Percentiles rank a stretch among this genome's conserved stretches.
Conservation (phyloP, 2,113 vertebrate species). For the Anolis carolinensis region DNA sequence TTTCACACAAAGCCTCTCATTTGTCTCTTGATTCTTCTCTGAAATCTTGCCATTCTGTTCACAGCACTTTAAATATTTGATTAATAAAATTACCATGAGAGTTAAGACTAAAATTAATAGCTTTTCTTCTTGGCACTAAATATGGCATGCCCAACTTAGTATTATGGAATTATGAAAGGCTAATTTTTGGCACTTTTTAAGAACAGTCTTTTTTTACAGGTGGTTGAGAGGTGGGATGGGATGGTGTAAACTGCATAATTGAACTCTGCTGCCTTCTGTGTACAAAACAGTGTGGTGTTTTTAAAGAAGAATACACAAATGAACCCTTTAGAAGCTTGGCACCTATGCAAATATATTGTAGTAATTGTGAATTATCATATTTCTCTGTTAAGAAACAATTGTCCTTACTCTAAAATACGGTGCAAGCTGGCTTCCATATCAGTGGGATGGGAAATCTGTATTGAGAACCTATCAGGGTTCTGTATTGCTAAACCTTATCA, state of each 20-base stretch:
- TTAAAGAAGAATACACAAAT: neutral
- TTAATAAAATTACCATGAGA: neutral
- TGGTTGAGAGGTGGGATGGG: neutral
- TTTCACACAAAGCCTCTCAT: neutral
- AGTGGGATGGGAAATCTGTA: too few relatives aligned
- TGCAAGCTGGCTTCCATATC: too few relatives aligned
- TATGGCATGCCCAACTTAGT: neutral
- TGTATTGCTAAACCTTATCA: too few relatives aligned
- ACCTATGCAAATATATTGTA: neutral
- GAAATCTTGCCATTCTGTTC: neutral
- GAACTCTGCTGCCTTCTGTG: neutral
- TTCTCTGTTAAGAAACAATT: too few relatives aligned
- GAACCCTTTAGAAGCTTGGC: neutral
- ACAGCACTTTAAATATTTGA: neutral
- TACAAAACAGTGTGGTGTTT: neutral
- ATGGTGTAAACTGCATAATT: neutral
- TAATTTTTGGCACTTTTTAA: conserved; percentile 7
- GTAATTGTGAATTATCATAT: neutral
- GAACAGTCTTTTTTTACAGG: neutral
- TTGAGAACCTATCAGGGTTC: too few relatives aligned
- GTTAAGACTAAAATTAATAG: conserved; percentile 7
- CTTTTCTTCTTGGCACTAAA: neutral
- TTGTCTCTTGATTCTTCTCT: neutral
- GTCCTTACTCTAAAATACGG: too few relatives aligned
- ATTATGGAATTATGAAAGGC: conserved; percentile 4